Evolutionary conservation across 2,888 invertebrate species (phyloP), one percentile per base, ranked within the genome.

Genomic region (Conus canariensis): DNA sequence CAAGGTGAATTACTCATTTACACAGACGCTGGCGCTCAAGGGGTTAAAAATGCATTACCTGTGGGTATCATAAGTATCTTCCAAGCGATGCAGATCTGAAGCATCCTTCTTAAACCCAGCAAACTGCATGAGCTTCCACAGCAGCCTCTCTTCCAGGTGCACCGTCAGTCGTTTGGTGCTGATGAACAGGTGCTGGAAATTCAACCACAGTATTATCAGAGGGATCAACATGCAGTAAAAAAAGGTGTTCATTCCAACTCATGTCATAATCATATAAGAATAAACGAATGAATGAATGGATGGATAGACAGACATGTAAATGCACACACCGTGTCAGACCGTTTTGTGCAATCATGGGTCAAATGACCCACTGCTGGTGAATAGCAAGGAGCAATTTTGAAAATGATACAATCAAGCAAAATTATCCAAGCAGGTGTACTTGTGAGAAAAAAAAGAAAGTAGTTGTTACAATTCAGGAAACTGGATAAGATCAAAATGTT

Each of bases 91-190:
- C 16, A 92, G 59, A 91, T 97, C 97, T 67, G 97, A 90, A 88
- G 95, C 97, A 97, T 92, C 97, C 97, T 95, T 95, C 90, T 96
- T 96, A 92, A 96, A 96, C 9, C 97, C 97, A 83, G 93, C 92
- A 93, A 97, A 96, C 91, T 97, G 96, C 77, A 97, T 95, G 88
- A 98, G 95, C 96, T 98, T 98, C 93, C 98, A 97, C 64, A 98
- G 97, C 64, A 98, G 96, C 90, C 97, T 97, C 96, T 99, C 99
- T 95, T 99, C 99, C 19, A 99, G 97, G 91, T 98, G 97, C 16
- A 99, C 97, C 77, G 98, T 98, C 91, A 99, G 97, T 90, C 98
- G 98, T 89, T 98, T 98, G 90, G 99, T 97, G 92, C 98, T 97
- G 22, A 99, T 97, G 45, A 98, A 97, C 90, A 99, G 97, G 96